Evolutionary conservation across 2,113 vertebrate genomes (phyloP).

Genomic region (Paradoxurus hermaphroditus): DNA sequence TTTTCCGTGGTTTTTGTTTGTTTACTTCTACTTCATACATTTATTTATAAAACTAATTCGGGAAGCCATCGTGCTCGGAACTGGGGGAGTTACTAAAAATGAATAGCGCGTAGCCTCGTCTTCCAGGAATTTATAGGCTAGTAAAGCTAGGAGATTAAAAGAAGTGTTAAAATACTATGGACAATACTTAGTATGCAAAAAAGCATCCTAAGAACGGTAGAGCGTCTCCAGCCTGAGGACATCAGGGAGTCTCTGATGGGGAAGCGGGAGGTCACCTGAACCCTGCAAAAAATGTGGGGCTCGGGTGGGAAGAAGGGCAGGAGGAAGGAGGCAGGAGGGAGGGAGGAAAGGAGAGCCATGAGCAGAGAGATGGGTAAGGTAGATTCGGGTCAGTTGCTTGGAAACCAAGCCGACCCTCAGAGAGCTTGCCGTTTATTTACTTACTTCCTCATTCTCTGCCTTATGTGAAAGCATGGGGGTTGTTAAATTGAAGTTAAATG

Average conservation of each 20-base stretch:
- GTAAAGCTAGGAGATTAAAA: not conserved
- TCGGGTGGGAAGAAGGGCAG: not conserved
- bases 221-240: not conserved
- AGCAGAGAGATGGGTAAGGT: not conserved
- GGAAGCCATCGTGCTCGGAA: not conserved
- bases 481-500: not conserved
- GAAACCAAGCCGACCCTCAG: not conserved
- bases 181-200: not conserved
- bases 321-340: not conserved
- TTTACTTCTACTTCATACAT: not conserved
- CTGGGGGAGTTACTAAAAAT: not conserved
- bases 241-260: not conserved
- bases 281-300: not conserved
- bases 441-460: not conserved
- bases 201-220: not conserved
- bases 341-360: rapidly evolving
- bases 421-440: not conserved
- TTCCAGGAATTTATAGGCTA: not conserved
- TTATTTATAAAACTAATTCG: not conserved
- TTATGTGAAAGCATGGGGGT: not conserved
- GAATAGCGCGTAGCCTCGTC: not conserved
- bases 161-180: not conserved
- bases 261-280: not conserved
- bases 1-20: not conserved
- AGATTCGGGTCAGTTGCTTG: too few species aligned